These are phyloP conservation scores for Drosophila neonasuta DNA, from an alignment of 2,888 invertebrate genomes.

Conservation along the genomic window DNA sequence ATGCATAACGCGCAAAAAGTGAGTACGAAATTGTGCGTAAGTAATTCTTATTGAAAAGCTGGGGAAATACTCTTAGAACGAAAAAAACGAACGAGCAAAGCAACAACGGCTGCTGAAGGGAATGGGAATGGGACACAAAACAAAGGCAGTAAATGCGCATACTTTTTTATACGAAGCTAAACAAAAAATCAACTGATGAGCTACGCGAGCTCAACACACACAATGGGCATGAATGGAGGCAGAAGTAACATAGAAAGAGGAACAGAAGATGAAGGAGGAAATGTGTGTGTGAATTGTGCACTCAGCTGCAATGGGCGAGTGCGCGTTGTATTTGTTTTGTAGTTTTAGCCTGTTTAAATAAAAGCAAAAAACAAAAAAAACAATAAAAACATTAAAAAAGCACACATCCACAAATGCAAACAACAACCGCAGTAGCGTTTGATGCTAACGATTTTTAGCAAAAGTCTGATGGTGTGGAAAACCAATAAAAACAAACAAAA, in stretches of 20 bases:
- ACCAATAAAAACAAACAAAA: constrained; percentile 40
- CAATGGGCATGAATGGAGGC: constrained; percentile 1
- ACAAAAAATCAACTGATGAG: constrained; percentile 49
- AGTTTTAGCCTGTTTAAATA: constrained; percentile 59
- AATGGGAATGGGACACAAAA: constrained; percentile 23
- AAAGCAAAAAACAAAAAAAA: constrained; percentile 35
- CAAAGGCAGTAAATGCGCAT: constrained; percentile 27
- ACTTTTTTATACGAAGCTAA: constrained; percentile 24
- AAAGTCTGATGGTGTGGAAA: constrained; percentile 69
- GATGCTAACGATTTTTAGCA: constrained; percentile 61
- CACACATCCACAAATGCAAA: neutral
- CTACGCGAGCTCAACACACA: constrained; percentile 26
- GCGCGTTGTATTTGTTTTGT: constrained; percentile 27
- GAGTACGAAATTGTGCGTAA: constrained; percentile 71
- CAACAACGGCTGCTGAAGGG: neutral
- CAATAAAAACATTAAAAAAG: neutral
- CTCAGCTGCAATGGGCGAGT: constrained; percentile 47
- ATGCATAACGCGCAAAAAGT: constrained; percentile 60
- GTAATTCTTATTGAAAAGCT: constrained; percentile 62
- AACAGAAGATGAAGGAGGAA: neutral
- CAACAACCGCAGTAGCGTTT: constrained; percentile 34
- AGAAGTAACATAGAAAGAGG: constrained; percentile 3
- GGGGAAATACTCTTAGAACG: constrained; percentile 9
- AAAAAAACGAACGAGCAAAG: neutral
- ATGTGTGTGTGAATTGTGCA: constrained; percentile 35